Base-by-base conservation (phyloP, 1,140 invertebrate genomes). In the Sarcophaga bullata region DNA sequence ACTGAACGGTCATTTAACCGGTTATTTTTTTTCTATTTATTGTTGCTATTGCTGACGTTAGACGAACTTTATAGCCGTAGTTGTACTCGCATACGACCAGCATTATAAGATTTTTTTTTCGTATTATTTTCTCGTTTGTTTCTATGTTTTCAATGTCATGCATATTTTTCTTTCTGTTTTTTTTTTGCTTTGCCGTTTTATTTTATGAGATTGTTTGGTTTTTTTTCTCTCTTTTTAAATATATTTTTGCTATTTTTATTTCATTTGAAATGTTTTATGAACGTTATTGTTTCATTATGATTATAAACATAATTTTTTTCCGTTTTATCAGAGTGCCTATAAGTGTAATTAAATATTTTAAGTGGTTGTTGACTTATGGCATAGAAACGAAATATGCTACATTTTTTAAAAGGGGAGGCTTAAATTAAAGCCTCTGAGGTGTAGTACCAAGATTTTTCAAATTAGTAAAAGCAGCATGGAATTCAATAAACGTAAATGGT, bases 1-100 rank as follows among this genome's bases (percentile, higher is more conserved):
- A 68, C 62, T 68, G 62, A 68, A 68, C 62, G 62, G 62, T 68
- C 62, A 68, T 68, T 68, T 68, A 68, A 68, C 62, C 62, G 62
- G 62, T 68, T 68, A 19, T 58, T 58, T 4, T 58, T 58, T 58
- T 58, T 58, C 13, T 58, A 37, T 37, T 37, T 37, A 37, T 37
- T 37, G 1, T 4, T 37, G 25, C 25, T 37, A 37, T 37, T 37
- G 25, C 25, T 37, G 25, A 37, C 25, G 25, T 37, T 37, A 37
- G 25, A 37, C 25, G 25, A 37, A 37, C 25, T 37, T 37, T 37
- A 37, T 37, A 37, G 25, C 25, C 25, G 25, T 37, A 37, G 25
- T 37, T 37, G 25, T 37, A 37, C 1, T 37, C 25, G 25, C 25
- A 37, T 37, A 37, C 25, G 25, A 37, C 25, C 25, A 37, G 25